Conservation (phyloP, 92 coral and sea anemone species). For the Heteractis magnifica region DNA sequence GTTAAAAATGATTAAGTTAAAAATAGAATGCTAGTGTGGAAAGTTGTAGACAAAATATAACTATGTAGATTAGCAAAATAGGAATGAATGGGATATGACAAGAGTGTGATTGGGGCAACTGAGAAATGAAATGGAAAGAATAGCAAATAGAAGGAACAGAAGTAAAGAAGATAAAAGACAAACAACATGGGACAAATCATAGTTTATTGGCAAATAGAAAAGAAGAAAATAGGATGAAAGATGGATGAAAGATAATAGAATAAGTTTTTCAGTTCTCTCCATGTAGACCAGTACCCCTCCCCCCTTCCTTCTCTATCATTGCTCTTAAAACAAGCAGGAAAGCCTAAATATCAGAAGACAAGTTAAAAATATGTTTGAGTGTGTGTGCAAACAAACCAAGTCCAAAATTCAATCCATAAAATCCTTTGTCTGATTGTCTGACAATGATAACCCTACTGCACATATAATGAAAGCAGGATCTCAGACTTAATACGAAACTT, state of each 20-base stretch:
- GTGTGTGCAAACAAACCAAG: not conserved
- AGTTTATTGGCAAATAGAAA: no score
- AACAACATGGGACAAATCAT: no score
- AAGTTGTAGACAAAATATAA: not conserved
- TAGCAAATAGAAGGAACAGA: no score
- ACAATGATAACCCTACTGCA: not conserved
- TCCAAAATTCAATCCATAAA: not conserved
- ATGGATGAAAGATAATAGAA: no score
- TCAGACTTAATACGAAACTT: not conserved
- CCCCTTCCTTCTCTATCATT: no score
- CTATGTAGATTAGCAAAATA: not conserved
- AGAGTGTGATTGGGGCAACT: no score
- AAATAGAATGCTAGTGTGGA: no score
- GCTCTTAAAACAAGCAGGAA: not conserved
- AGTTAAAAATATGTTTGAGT: not conserved
- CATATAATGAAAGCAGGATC: not conserved
- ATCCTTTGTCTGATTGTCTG: conserved; percentile 4
- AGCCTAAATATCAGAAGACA: not conserved
- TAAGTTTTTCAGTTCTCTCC: no score
- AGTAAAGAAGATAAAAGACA: no score
- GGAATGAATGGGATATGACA: not conserved
- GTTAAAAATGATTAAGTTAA: no score
- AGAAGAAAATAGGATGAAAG: no score
- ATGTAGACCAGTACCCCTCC: no score
- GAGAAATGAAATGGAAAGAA: not conserved